Conservation (phyloP, 2,888 invertebrate genomes). For the Halocaridina rubra region DNA sequence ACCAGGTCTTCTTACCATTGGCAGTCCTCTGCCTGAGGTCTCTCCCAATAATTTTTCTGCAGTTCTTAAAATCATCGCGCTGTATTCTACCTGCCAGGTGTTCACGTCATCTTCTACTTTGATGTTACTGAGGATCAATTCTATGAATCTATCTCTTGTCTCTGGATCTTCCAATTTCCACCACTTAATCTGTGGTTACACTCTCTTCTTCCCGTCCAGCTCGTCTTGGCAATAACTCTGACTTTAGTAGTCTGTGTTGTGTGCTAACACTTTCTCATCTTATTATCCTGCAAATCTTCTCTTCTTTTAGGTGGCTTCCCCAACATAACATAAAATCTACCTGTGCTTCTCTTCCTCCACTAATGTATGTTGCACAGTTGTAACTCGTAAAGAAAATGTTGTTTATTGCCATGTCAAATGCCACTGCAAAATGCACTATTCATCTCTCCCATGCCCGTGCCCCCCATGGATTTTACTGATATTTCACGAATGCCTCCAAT, state of each 20-base stretch:
- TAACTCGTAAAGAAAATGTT: too few relatives aligned
- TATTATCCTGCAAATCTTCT: neutral
- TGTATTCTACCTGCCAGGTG: too few relatives aligned
- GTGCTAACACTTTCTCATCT: neutral
- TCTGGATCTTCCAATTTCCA: too few relatives aligned
- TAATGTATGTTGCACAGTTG: too few relatives aligned
- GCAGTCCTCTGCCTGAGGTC: neutral
- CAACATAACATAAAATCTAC: neutral
- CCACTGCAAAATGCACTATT: too few relatives aligned
- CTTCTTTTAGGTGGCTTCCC: slow-evolving; percentile 15
- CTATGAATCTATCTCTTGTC: neutral
- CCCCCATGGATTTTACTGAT: neutral
- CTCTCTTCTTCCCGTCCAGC: neutral
- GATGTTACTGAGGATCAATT: neutral
- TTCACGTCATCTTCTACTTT: too few relatives aligned
- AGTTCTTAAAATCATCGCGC: too few relatives aligned
- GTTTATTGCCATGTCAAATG: too few relatives aligned
- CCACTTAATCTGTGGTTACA: too few relatives aligned
- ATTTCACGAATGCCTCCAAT: too few relatives aligned
- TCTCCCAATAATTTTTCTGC: too few relatives aligned
- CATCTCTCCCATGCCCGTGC: neutral
- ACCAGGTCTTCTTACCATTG: neutral
- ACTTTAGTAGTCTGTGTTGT: neutral
- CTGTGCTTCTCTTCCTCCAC: neutral
- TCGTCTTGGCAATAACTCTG: neutral